These are phyloP conservation scores for Spodoptera picta DNA, from an alignment of 2,888 invertebrate genomes.

Conservation along the genomic window DNA sequence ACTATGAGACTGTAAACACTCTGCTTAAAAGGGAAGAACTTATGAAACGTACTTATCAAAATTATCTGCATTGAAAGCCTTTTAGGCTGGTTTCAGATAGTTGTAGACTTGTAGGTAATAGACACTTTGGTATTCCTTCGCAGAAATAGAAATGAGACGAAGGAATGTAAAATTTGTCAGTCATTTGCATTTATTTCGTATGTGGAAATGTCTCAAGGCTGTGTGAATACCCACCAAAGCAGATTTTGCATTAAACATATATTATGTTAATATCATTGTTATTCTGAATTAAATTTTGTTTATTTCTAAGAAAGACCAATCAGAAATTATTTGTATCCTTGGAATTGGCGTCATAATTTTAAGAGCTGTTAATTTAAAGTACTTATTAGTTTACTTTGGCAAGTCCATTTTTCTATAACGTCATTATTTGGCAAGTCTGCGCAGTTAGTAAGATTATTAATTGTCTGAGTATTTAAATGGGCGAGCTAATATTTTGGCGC, in stretches of 20 bases:
- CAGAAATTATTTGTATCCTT: conserved; percentile 11
- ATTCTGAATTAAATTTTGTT: not conserved
- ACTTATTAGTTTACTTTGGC: conserved; percentile 26
- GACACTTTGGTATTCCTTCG: no score
- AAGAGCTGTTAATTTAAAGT: conserved; percentile 2
- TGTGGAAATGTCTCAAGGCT: conserved; percentile 32
- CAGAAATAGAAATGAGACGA: conserved; percentile 10
- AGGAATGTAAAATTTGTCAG: conserved; percentile 13
- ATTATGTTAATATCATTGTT: no score
- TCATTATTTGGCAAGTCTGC: conserved; percentile 15
- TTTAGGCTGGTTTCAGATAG: no score
- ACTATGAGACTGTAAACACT: no score
- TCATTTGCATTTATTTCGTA: conserved; percentile 13
- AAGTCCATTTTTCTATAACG: conserved; percentile 18
- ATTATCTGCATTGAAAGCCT: no score
- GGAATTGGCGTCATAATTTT: conserved; percentile 8
- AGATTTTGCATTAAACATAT: conserved; percentile 5
- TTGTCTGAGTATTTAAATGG: conserved; percentile 4
- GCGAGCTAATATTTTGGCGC: no score
- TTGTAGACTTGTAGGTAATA: no score
- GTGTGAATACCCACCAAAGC: conserved; percentile 3
- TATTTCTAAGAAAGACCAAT: not conserved
- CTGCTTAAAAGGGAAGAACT: no score
- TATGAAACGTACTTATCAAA: no score
- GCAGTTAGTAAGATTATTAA: conserved; percentile 22